These are phyloP conservation scores for Myiagra hebetior DNA, from an alignment of 2,113 vertebrate species.

Conservation along the genomic window DNA sequence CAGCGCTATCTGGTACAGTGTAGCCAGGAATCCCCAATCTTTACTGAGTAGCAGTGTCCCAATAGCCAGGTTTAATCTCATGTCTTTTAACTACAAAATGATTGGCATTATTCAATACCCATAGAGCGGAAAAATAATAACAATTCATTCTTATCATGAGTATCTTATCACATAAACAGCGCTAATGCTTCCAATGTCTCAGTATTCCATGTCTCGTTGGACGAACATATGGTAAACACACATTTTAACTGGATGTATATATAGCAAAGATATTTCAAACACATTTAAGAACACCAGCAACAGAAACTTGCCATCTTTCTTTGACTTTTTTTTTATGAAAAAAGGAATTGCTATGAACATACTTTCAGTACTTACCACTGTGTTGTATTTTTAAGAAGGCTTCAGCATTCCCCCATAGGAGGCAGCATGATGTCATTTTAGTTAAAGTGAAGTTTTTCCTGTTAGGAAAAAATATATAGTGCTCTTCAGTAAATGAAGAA, in stretches of 20 bases:
- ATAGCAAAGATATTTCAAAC: background rate
- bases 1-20: background rate
- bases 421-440: background rate
- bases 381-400: background rate
- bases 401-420: background rate
- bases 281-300: background rate
- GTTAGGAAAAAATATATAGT: background rate
- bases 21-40: background rate
- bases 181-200: background rate
- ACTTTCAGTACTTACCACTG: conserved; percentile 24
- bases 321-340: background rate
- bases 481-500: background rate
- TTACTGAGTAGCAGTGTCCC: background rate
- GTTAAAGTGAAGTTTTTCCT: background rate
- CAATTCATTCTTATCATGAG: background rate
- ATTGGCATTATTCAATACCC: background rate
- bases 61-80: background rate
- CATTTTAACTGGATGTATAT: background rate
- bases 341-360: background rate
- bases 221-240: background rate
- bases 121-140: background rate
- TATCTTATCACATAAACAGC: background rate
- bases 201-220: background rate
- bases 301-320: background rate
- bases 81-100: background rate